Percentiles rank a stretch among this genome's conserved stretches.
phyloP scores from a whole-genome alignment of 1,140 invertebrate genomes.

The Popillia japonica region DNA sequence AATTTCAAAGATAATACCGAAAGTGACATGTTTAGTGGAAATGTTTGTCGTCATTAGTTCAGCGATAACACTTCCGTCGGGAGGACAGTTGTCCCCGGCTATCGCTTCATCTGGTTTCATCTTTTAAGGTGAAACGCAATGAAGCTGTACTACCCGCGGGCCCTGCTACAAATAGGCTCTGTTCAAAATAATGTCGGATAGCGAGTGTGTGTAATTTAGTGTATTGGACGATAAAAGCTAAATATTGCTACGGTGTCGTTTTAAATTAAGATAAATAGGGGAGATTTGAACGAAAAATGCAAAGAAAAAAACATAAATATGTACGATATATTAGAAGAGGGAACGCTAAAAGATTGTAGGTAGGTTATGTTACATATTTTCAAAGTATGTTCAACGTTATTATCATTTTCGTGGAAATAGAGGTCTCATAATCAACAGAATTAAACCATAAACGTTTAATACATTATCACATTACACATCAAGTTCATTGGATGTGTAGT shows the following conservation, averaged over 20 bases:
- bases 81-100: neutral
- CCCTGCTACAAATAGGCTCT: neutral
- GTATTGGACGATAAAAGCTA: neutral
- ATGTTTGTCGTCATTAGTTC: slow-evolving; percentile 10
- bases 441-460: too few species aligned
- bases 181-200: neutral
- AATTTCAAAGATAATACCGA: neutral
- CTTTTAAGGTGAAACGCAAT: neutral
- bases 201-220: neutral
- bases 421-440: too few species aligned
- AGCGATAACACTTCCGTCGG: neutral
- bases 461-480: too few species aligned
- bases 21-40: neutral
- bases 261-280: neutral
- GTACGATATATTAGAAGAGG: too few species aligned
- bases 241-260: neutral
- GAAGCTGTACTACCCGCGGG: neutral
- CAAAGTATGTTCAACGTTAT: too few species aligned
- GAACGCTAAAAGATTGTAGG: too few species aligned
- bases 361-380: too few species aligned
- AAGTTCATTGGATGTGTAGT: too few species aligned
- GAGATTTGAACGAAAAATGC: neutral
- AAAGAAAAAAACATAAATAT: too few species aligned
- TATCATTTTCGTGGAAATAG: too few species aligned
- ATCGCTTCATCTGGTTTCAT: neutral